A percentile compares a stretch with the other conserved stretches of the same genome.
These are phyloP conservation scores for Macrotus californicus DNA, from an alignment of 2,113 vertebrate species.

Conservation along the genomic window DNA sequence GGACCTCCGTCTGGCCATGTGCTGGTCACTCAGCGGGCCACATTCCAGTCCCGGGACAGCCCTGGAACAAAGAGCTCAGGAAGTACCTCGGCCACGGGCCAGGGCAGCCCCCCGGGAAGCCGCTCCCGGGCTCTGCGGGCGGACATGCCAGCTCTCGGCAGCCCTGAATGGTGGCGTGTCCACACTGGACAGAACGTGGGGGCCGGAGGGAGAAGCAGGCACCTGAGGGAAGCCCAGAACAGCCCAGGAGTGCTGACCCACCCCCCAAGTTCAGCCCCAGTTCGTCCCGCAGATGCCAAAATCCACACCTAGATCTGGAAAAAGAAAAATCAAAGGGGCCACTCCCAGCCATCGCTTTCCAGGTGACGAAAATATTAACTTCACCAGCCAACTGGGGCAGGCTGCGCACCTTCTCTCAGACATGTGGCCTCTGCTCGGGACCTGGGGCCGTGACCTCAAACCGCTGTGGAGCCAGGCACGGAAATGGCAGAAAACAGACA, in stretches of 20 bases:
- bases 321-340: not conserved
- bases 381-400: not conserved
- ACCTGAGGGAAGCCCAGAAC: not conserved
- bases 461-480: not conserved
- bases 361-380: not conserved
- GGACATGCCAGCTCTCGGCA: rapidly evolving
- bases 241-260: rapidly evolving
- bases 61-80: rapidly evolving
- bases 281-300: rapidly evolving
- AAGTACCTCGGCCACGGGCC: rapidly evolving
- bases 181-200: not conserved
- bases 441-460: not conserved
- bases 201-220: not conserved
- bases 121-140: rapidly evolving
- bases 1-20: rapidly evolving
- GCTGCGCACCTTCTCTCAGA: not conserved
- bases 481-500: rapidly evolving
- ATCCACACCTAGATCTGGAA: not conserved
- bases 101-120: rapidly evolving
- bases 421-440: not conserved
- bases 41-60: rapidly evolving
- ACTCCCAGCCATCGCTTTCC: not conserved
- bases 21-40: rapidly evolving
- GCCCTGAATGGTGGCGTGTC: not conserved
- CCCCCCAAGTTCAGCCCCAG: not conserved